Percentiles rank a stretch among this genome's conserved stretches.
These are phyloP conservation scores for Hoplodrina ambigua DNA, from an alignment of 2,888 invertebrate species.

Conservation along the genomic window DNA sequence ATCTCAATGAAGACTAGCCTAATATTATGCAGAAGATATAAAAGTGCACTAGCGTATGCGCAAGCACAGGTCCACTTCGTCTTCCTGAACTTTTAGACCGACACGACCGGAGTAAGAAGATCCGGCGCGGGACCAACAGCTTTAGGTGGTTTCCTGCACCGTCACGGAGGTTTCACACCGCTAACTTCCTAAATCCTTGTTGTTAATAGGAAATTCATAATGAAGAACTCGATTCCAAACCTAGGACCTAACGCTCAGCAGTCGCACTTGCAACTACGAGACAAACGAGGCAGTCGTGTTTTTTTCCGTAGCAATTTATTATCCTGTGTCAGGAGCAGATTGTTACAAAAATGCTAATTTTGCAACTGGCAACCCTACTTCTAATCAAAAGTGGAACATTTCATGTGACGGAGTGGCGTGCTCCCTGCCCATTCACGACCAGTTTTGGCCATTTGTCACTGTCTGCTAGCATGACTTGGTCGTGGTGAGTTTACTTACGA, in stretches of 20 bases:
- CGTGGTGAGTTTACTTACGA: constrained; percentile 43
- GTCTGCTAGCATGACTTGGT: constrained; percentile 50
- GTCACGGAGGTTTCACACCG: too few species aligned
- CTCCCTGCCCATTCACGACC: constrained; percentile 50
- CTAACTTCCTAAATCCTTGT: too few species aligned
- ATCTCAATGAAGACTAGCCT: too few species aligned
- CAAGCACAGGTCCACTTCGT: too few species aligned
- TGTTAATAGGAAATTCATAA: too few species aligned
- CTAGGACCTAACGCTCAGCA: background rate
- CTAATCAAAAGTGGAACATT: constrained; percentile 58
- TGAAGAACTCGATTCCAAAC: too few species aligned
- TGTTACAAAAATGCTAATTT: constrained; percentile 6
- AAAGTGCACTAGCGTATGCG: too few species aligned
- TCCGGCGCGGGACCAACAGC: too few species aligned
- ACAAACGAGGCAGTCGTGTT: background rate
- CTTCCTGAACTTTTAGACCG: too few species aligned
- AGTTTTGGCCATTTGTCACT: constrained; percentile 49
- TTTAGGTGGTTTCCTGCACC: too few species aligned
- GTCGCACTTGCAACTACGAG: background rate
- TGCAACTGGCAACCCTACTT: constrained; percentile 47
- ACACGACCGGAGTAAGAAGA: too few species aligned
- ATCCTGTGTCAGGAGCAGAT: background rate
- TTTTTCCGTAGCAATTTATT: background rate
- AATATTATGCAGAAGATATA: too few species aligned
- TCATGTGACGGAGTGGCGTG: constrained; percentile 47